phyloP scores from a whole-genome alignment of 2,113 vertebrate genomes.

The Aspidoscelis tigris region DNA sequence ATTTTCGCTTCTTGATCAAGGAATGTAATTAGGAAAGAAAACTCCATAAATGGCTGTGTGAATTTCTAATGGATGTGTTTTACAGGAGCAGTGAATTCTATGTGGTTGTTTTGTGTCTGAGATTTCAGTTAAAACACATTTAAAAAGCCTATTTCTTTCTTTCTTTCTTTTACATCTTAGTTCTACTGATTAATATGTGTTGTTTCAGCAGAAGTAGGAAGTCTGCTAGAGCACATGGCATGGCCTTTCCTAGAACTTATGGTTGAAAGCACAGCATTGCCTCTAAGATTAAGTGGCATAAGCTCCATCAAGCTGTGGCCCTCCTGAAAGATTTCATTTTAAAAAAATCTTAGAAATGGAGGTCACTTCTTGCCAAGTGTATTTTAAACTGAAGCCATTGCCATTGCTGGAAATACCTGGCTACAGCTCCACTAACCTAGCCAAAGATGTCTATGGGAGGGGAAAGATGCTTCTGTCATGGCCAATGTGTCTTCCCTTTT shows the following conservation, averaged over 20 bases:
- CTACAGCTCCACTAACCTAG: no score
- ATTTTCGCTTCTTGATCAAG: no score
- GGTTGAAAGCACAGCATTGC: not conserved
- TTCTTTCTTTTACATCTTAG: slow-evolving; percentile 11
- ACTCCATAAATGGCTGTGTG: not conserved
- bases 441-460: no score
- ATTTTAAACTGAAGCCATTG: not conserved
- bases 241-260: not conserved
- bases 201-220: not conserved
- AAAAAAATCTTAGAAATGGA: not conserved
- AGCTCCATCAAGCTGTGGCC: not conserved
- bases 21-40: not conserved
- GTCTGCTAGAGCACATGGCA: not conserved
- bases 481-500: no score
- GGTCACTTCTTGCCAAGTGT: not conserved
- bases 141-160: not conserved
- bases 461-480: no score
- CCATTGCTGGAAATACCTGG: not conserved
- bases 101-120: not conserved
- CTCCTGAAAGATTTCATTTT: not conserved
- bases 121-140: slow-evolving; percentile 39
- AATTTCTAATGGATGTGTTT: not conserved
- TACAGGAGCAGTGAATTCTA: not conserved
- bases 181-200: not conserved
- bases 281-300: not conserved